Percentiles rank a stretch among this genome's conserved stretches.
Conservation (phyloP, 2,888 invertebrate genomes). For the Plagiodera versicolora region DNA sequence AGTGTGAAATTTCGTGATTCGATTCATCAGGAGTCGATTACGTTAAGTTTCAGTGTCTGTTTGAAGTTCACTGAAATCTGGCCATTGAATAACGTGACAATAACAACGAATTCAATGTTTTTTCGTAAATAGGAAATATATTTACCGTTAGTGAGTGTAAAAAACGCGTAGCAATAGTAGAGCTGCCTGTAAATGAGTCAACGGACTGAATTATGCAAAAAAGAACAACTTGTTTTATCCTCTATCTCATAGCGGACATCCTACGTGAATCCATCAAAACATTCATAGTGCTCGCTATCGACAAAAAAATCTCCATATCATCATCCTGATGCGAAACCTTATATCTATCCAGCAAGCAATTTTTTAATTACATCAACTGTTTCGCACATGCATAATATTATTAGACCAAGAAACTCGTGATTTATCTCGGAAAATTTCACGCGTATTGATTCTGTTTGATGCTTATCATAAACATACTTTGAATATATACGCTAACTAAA, state of each 20-base stretch:
- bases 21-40: too few species aligned
- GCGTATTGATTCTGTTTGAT: background rate
- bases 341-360: conserved; percentile 12
- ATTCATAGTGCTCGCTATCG: background rate
- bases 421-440: background rate
- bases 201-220: background rate
- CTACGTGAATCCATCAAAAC: background rate
- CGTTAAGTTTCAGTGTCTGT: too few species aligned
- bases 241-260: background rate
- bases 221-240: background rate
- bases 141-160: too few species aligned
- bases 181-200: too few species aligned
- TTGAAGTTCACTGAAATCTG: too few species aligned
- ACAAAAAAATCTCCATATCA: background rate
- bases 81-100: too few species aligned
- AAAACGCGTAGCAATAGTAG: too few species aligned
- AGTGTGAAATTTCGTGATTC: too few species aligned
- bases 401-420: conserved; percentile 17
- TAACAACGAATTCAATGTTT: too few species aligned
- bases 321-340: conserved; percentile 9
- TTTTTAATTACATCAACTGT: conserved; percentile 36
- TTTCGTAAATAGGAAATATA: too few species aligned
- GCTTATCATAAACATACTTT: background rate
- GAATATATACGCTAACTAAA: background rate
- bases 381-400: conserved; percentile 45